These are phyloP conservation scores for Sebastes aleutianus DNA, from an alignment of 2,797 vertebrate species.

Conservation along the genomic window DNA sequence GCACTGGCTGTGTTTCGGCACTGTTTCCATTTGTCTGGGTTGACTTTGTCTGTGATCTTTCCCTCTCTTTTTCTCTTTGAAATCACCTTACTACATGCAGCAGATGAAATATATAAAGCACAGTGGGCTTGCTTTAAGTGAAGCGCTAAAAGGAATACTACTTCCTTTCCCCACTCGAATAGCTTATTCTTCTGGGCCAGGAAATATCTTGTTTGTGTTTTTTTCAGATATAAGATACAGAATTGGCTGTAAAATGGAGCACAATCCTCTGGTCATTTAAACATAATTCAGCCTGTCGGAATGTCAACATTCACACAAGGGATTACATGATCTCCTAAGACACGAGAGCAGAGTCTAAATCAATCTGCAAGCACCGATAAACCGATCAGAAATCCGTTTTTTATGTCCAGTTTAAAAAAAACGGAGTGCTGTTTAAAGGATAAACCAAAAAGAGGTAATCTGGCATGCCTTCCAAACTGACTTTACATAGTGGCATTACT, in stretches of 20 bases:
- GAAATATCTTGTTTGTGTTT: background rate
- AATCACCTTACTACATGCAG: constrained; percentile 10
- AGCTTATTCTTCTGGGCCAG: background rate
- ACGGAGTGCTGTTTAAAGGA: constrained; percentile 9
- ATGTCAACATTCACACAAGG: background rate
- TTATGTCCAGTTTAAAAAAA: constrained; percentile 14
- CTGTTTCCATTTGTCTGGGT: constrained; percentile 18
- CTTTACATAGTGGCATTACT: constrained; percentile 51
- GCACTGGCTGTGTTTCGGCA: background rate
- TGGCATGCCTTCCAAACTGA: constrained; percentile 57
- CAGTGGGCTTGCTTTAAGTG: constrained; percentile 2
- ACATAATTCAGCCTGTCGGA: background rate
- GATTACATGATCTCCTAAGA: background rate
- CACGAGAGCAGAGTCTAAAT: constrained; percentile 18
- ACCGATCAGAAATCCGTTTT: background rate
- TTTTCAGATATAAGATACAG: background rate
- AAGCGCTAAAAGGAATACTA: constrained; percentile 9
- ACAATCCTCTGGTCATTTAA: background rate
- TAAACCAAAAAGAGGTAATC: constrained; percentile 49
- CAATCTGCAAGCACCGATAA: constrained; percentile 21
- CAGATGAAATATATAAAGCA: constrained; percentile 14
- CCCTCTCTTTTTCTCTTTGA: constrained; percentile 21
- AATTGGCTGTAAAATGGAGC: background rate
- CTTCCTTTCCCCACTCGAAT: background rate
- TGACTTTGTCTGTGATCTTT: constrained; percentile 35